Evolutionary conservation across 2,113 vertebrate species (phyloP).

Genomic region (Hippocampus comes): DNA sequence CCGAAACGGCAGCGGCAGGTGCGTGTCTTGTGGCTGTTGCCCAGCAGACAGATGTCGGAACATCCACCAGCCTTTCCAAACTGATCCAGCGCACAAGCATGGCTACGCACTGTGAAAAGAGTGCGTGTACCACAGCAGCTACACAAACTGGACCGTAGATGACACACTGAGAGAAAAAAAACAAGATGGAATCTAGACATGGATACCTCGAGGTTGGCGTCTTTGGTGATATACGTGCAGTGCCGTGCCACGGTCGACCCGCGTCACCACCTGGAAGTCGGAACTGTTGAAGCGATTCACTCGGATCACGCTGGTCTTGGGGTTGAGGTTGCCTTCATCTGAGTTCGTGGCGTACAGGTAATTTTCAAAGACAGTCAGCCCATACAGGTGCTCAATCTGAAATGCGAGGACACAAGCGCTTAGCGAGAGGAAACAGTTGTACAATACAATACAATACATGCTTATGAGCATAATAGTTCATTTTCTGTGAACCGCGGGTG

Average conservation of each 20-base stretch:
- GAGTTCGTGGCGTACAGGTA: conserved; percentile 98
- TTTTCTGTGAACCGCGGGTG: neutral
- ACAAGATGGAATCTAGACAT: neutral
- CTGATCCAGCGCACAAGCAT: conserved; percentile 88
- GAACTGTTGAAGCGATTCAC: conserved; percentile 98
- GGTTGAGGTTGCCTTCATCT: conserved; percentile 91
- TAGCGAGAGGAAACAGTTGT: too few relatives aligned
- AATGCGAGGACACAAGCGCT: neutral
- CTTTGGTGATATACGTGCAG: conserved; percentile 96
- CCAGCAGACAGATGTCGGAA: conserved; percentile 93
- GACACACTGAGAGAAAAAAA: neutral
- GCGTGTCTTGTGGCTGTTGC: conserved; percentile 91
- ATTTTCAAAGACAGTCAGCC: conserved; percentile 93
- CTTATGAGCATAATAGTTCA: neutral
- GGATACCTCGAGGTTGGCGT: conserved; percentile 86
- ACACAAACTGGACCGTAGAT: neutral
- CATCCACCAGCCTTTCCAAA: conserved; percentile 89
- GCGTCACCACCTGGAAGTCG: conserved; percentile 92
- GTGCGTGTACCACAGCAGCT: neutral
- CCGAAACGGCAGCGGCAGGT: conserved; percentile 94
- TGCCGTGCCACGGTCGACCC: conserved; percentile 93
- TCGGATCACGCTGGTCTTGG: conserved; percentile 92
- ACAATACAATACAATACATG: too few relatives aligned
- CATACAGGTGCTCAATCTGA: conserved; percentile 89
- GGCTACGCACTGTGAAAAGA: conserved; percentile 82